Base-by-base conservation (phyloP, 2,888 invertebrate species). In the Yponomeuta plumbellus region DNA sequence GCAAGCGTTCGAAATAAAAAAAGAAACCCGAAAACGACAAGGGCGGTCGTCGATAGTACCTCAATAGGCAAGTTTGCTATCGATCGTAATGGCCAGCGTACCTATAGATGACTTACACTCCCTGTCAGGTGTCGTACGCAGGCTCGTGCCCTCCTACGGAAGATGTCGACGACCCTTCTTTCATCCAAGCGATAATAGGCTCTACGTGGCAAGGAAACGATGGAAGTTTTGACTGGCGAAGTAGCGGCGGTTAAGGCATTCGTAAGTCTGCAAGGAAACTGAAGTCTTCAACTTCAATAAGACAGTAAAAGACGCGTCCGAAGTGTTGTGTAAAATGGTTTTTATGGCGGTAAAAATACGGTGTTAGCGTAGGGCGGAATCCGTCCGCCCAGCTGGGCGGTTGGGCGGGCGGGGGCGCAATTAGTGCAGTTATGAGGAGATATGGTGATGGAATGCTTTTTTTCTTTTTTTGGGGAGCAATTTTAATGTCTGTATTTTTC, bases 181-280 rank as follows among this genome's bases (percentile, higher is more conserved):
- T 61, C 68, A 68, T 69, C 67, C 76, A 67, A 66, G 71, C 75
- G 66, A 76, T 76, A 73, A 69, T 68, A 71, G 63, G 70, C 78
- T 73, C 70, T 78, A 74, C 67, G 66, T 62, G 66, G 67, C 40
- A 69, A 69, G 70, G 67, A 76, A 76, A 76, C 85, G 75, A 81
- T 78, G 70, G 73, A 78, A 78, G 79, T 84, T 86, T 84, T 78
- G 79, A 76, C 76, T 75, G 80, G 77, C 80, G 72, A 71, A 68
- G 69, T 69, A 72, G 69, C 68, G 76, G 80, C 80, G 81, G 86
- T 89, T 90, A 81, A 80, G 86, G 83, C 88, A 76, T 84, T 89
- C 76, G 77, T 73, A 81, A 80, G 89, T 89, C 89, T 90, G 71
- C 80, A 34, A 57, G 39, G 71, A 75, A 74, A 74, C 76, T 71